phyloP scores from a whole-genome alignment of 1,140 invertebrate species.

The Nephotettix cincticeps region DNA sequence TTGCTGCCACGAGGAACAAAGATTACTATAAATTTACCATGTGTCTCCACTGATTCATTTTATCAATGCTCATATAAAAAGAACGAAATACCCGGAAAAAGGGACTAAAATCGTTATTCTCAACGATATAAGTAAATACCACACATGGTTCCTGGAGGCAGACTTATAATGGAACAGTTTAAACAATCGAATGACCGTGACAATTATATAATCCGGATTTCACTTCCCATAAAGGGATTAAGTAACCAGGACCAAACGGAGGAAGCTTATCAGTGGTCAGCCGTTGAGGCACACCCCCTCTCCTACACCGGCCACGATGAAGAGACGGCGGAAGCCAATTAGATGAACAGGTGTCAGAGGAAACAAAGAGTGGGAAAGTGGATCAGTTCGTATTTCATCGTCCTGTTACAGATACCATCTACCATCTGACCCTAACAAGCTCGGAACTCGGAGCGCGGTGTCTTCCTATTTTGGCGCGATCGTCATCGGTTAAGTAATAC shows the following conservation, averaged over 20 bases:
- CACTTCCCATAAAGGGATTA: not conserved
- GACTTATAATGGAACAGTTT: too few relatives aligned
- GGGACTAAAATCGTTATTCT: too few relatives aligned
- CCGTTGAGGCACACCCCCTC: not conserved
- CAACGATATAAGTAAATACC: too few relatives aligned
- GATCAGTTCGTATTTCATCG: not conserved
- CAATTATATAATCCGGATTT: not conserved
- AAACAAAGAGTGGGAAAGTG: not conserved
- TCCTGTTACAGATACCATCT: too few relatives aligned
- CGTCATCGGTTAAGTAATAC: not conserved
- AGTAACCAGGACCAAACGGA: not conserved
- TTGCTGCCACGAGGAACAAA: too few relatives aligned
- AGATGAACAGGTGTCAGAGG: not conserved
- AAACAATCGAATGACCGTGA: not conserved
- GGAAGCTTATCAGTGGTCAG: not conserved
- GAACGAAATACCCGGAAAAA: too few relatives aligned
- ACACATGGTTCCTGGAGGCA: too few relatives aligned
- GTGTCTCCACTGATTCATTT: too few relatives aligned
- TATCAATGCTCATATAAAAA: too few relatives aligned
- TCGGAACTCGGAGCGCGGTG: not conserved
- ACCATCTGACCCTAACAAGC: not conserved
- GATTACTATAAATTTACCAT: too few relatives aligned
- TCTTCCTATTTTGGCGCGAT: not conserved
- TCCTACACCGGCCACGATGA: too few relatives aligned
- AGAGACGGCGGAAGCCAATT: not conserved